Evolutionary conservation across 2,113 vertebrate genomes (phyloP), one percentile per base, ranked within the genome.

Genomic region (Callorhinus ursinus): DNA sequence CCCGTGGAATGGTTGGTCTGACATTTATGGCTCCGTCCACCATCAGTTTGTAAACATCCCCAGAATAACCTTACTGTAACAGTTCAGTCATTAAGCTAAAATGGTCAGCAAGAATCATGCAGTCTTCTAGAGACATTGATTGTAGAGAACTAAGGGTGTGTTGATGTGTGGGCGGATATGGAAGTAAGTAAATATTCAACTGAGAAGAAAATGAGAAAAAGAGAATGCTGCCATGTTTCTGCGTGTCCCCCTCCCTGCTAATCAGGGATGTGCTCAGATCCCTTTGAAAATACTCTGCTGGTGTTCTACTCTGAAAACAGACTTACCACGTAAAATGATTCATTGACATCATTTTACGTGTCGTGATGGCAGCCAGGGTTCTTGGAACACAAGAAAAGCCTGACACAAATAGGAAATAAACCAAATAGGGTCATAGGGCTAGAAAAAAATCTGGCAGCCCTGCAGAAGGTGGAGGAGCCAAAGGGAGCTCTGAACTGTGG

Each of bases 351-450:
- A 65, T 65, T 88, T 87, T 90, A 90, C 19, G 15, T 63, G 33
- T 18, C 65, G 53, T 31, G 65, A 67, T 3, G 19, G 11, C 36
- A 83, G 19, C 39, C 69, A 93, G 93, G 57, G 28, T 46, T 72
- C 94, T 67, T 22, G 86, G 55, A 94, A 86, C 59, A 80, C 49
- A 76, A 88, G 71, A 69, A 92, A 88, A 92, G 22, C 59, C 69
- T 63, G 59, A 82, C 53, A 81, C 36, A 85, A 85, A 96, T 33
- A 89, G 85, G 63, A 53, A 96, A 87, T 42, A 95, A 85, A 94
- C 74, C 84, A 97, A 74, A 93, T n/a, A 86, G 15, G 21, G 55
- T 42, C 39, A 51, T 9, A 69, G 15, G 12, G 79, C 92, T 96
- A 82, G 65, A 82, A 84, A 59, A 88, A 88, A 59, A 69, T 51